These are phyloP conservation scores for Epizoanthus ramosus DNA, from an alignment of 92 coral and sea anemone genomes.

Conservation along the genomic window DNA sequence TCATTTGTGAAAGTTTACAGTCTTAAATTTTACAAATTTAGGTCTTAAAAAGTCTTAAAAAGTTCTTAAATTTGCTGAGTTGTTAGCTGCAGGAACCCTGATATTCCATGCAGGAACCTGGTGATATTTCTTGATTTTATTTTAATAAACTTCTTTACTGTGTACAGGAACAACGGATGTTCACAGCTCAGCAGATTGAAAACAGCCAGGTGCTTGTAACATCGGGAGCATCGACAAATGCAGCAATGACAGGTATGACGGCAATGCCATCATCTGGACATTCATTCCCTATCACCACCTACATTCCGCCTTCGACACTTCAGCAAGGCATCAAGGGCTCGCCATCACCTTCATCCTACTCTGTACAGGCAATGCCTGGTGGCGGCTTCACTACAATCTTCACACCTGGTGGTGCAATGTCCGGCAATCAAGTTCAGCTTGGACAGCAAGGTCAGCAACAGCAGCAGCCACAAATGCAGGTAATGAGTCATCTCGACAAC, in stretches of 20 bases:
- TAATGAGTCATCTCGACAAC: constrained; percentile 40
- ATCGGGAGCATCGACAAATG: constrained; percentile 55
- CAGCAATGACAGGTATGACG: constrained; percentile 95
- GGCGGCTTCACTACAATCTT: constrained; percentile 95
- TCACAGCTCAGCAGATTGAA: constrained; percentile 91
- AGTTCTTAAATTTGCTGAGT: too few species aligned
- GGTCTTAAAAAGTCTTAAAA: too few species aligned
- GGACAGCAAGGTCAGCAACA: constrained; percentile 67
- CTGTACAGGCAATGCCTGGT: constrained; percentile 98
- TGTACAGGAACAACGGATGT: constrained; percentile 89
- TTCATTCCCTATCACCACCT: constrained; percentile 97
- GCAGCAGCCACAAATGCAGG: constrained; percentile 82
- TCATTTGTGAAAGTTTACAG: too few species aligned
- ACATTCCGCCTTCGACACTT: constrained; percentile 80
- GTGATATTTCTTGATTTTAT: background rate
- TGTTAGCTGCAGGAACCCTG: too few species aligned
- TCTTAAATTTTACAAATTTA: too few species aligned
- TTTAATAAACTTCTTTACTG: constrained; percentile 4
- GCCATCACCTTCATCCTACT: constrained; percentile 73
- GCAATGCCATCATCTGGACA: constrained; percentile 91
- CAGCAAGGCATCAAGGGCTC: constrained; percentile 79
- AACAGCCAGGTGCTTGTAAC: constrained; percentile 71
- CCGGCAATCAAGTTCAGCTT: constrained; percentile 75
- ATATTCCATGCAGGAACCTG: too few species aligned
- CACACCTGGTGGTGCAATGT: constrained; percentile 81